A percentile compares a stretch with the other conserved stretches of the same genome.
phyloP scores from a whole-genome alignment of 1,140 invertebrate species.

The Trichonephila inaurata region DNA sequence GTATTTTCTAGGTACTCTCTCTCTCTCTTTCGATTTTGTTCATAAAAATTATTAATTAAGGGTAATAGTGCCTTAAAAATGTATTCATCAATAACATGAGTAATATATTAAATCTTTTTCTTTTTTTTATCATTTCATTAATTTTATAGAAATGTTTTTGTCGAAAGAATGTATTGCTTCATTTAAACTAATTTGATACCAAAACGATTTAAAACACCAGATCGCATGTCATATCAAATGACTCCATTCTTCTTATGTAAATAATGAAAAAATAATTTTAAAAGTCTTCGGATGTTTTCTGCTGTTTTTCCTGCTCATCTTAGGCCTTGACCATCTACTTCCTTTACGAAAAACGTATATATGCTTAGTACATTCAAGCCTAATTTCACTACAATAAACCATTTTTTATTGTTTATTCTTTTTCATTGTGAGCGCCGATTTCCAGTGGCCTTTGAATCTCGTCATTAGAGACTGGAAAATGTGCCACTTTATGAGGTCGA shows the following conservation, averaged over 20 bases:
- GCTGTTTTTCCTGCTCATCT: not conserved
- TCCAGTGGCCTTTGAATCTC: not conserved
- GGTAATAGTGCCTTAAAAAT: too few relatives aligned
- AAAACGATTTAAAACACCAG: not conserved
- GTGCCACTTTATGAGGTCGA: not conserved
- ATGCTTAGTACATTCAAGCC: not conserved
- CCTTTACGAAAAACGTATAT: slow-evolving; percentile 4
- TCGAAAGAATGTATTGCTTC: too few relatives aligned
- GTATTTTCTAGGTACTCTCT: too few relatives aligned
- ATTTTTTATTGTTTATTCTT: not conserved
- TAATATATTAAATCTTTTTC: too few relatives aligned
- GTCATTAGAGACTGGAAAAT: not conserved
- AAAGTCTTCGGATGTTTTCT: not conserved
- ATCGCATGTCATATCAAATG: not conserved
- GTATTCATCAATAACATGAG: too few relatives aligned
- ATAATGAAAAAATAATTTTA: slow-evolving; percentile 9
- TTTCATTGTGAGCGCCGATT: not conserved
- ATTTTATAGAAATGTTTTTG: too few relatives aligned
- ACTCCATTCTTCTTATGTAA: not conserved
- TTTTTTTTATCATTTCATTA: too few relatives aligned
- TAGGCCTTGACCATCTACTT: slow-evolving; percentile 34
- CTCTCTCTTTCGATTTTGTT: too few relatives aligned
- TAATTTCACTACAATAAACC: slow-evolving; percentile 50
- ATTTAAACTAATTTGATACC: too few relatives aligned
- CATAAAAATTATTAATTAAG: too few relatives aligned